Evolutionary conservation across 1,140 invertebrate genomes (phyloP).

Genomic region (Venustaconcha ellipsiformis): DNA sequence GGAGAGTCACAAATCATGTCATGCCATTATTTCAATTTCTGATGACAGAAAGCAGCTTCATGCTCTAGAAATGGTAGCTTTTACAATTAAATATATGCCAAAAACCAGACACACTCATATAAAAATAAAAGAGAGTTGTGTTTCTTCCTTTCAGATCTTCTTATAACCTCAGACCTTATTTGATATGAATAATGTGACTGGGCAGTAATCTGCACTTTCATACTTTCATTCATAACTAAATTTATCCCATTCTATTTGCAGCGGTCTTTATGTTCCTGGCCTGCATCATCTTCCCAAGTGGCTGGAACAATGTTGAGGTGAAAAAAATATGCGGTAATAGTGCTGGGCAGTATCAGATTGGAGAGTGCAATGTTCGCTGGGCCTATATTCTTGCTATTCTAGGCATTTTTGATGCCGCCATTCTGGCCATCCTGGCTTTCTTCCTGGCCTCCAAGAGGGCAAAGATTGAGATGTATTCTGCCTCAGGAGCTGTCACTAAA

Average conservation of each 20-base stretch:
- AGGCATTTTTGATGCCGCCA: constrained; percentile 89
- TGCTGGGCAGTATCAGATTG: constrained; percentile 81
- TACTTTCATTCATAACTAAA: too few relatives aligned
- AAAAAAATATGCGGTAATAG: constrained; percentile 85
- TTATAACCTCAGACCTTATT: too few relatives aligned
- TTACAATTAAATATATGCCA: too few relatives aligned
- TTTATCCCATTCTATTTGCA: constrained; percentile 39
- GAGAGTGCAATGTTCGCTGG: constrained; percentile 92
- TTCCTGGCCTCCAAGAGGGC: constrained; percentile 83
- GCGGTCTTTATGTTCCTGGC: constrained; percentile 75
- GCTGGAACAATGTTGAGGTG: constrained; percentile 88
- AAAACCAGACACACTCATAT: too few relatives aligned
- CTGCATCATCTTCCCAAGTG: constrained; percentile 86
- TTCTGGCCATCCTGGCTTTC: constrained; percentile 91
- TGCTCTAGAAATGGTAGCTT: too few relatives aligned
- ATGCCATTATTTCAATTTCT: too few relatives aligned
- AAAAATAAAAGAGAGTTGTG: too few relatives aligned
- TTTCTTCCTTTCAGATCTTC: too few relatives aligned
- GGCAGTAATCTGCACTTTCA: too few relatives aligned
- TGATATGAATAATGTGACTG: too few relatives aligned
- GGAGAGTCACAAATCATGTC: too few relatives aligned
- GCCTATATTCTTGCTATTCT: constrained; percentile 95
- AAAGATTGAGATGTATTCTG: constrained; percentile 53
- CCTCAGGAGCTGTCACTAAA: constrained; percentile 57
- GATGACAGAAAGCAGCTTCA: too few relatives aligned